These are phyloP conservation scores for Nettapus auritus DNA, from an alignment of 2,113 vertebrate genomes.

Conservation along the genomic window DNA sequence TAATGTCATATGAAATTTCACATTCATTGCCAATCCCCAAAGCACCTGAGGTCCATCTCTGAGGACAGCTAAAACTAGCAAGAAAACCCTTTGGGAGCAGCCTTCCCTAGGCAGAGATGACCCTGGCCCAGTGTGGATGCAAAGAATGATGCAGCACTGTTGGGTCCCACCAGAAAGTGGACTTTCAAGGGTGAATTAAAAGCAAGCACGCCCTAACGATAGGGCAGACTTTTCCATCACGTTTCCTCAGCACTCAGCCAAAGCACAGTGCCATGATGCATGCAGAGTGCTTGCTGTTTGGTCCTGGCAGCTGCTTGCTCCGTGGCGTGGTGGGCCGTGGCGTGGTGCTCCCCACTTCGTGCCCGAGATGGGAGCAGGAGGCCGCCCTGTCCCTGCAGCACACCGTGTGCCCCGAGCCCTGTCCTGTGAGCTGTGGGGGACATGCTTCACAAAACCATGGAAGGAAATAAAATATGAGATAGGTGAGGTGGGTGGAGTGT, in stretches of 20 bases:
- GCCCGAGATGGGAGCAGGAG: rapidly evolving
- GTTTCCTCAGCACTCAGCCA: background rate
- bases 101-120: background rate
- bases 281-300: background rate
- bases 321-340: too few species aligned
- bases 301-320: background rate
- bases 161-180: background rate
- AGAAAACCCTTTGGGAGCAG: background rate
- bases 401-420: background rate
- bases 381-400: too few species aligned
- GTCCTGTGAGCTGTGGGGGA: background rate
- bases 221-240: background rate
- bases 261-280: background rate
- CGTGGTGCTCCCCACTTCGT: background rate
- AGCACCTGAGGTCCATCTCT: background rate
- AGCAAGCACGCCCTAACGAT: background rate
- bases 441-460: background rate
- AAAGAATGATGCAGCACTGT: background rate
- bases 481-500: background rate
- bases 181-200: background rate
- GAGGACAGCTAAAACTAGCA: background rate
- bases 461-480: background rate
- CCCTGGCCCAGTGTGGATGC: background rate
- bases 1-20: background rate
- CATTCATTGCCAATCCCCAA: background rate